phyloP scores from a whole-genome alignment of 2,113 vertebrate genomes.

The Hippocampus guttulatus region DNA sequence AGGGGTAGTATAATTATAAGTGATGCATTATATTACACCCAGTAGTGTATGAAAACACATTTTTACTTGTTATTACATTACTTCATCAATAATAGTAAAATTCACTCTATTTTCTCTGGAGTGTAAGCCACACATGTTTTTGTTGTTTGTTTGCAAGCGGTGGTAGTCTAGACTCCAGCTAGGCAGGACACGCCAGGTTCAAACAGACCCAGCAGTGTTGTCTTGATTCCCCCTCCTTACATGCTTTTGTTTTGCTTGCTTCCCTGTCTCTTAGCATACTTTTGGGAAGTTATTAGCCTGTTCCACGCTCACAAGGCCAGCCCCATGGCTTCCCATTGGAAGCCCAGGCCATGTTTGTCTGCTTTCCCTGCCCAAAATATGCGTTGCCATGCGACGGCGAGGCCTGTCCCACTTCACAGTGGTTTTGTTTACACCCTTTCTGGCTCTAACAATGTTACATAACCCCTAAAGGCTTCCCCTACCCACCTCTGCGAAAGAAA shows the following conservation, averaged over 20 bases:
- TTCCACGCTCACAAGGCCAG: conserved; percentile 59
- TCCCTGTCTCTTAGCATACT: conserved; percentile 63
- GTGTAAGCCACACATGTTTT: not conserved
- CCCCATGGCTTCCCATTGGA: conserved; percentile 65
- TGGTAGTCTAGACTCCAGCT: conserved; percentile 44
- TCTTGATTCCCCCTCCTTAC: conserved; percentile 30
- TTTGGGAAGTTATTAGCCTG: conserved; percentile 66
- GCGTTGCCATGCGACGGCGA: conserved; percentile 74
- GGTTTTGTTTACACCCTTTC: conserved; percentile 68
- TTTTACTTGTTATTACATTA: not conserved
- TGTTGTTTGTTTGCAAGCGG: conserved; percentile 38
- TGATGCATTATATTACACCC: not conserved
- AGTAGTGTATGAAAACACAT: not conserved
- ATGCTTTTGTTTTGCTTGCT: conserved; percentile 65
- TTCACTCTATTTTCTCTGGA: not conserved
- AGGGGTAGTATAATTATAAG: not conserved
- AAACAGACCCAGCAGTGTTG: conserved; percentile 26
- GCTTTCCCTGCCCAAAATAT: conserved; percentile 75
- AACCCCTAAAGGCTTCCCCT: conserved; percentile 60
- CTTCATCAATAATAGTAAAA: not conserved
- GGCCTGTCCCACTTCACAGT: conserved; percentile 63
- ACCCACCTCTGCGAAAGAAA: conserved; percentile 50
- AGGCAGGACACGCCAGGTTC: conserved; percentile 7
- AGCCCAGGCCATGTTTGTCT: conserved; percentile 69
- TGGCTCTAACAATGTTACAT: conserved; percentile 67